A percentile compares a stretch with the other conserved stretches of the same genome.
Evolutionary conservation across 1,140 invertebrate species (phyloP).

Genomic region (Drosophila trapezifrons): DNA sequence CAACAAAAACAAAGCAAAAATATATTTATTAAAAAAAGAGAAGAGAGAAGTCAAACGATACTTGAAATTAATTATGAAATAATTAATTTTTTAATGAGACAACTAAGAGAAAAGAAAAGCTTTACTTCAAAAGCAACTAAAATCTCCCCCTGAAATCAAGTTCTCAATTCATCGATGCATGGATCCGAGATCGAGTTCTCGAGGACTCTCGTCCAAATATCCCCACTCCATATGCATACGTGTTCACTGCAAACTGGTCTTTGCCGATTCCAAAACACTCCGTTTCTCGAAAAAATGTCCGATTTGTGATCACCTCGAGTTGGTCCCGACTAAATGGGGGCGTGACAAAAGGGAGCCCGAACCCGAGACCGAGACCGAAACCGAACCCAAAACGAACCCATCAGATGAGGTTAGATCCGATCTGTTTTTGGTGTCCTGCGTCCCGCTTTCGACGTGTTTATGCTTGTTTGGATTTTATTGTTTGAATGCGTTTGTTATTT

Average conservation of each 20-base stretch:
- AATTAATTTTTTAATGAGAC: conserved; percentile 77
- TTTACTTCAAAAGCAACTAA: conserved; percentile 65
- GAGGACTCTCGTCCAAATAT: conserved; percentile 13
- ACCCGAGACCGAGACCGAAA: not conserved
- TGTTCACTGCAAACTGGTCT: conserved; percentile 24
- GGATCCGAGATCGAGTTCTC: conserved; percentile 20
- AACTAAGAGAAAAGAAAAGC: conserved; percentile 59
- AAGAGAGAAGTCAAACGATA: conserved; percentile 55
- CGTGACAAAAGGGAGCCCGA: conserved; percentile 47
- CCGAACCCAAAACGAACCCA: no score
- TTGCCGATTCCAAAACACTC: conserved; percentile 28
- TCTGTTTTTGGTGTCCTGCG: conserved; percentile 11
- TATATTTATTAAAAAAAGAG: conserved; percentile 51
- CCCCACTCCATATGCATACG: conserved; percentile 35
- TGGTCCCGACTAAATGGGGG: conserved; percentile 3
- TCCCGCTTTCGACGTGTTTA: conserved; percentile 60
- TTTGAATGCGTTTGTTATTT: conserved; percentile 66
- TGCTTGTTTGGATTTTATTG: conserved; percentile 76
- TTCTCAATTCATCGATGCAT: conserved; percentile 55
- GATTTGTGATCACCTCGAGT: conserved; percentile 20
- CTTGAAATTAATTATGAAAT: conserved; percentile 80
- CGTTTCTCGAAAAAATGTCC: conserved; percentile 34
- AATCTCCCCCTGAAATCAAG: conserved; percentile 53
- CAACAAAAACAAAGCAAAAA: conserved; percentile 53
- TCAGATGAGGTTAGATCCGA: conserved; percentile 3